Percentiles rank a stretch among this genome's conserved stretches.
These are phyloP conservation scores for Merluccius polli DNA, from an alignment of 2,797 vertebrate species.

Conservation along the genomic window DNA sequence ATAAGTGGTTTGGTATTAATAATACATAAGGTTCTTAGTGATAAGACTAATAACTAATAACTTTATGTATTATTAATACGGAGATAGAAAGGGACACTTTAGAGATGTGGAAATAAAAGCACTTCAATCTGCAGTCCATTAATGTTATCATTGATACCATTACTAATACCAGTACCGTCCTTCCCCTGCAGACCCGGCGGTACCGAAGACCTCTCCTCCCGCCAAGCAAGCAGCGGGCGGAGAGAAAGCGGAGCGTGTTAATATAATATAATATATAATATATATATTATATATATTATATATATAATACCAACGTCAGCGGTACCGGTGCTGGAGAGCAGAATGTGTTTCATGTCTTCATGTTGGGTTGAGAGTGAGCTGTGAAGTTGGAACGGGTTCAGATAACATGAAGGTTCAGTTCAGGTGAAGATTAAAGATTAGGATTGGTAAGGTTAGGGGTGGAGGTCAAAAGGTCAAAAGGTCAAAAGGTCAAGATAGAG, in stretches of 20 bases:
- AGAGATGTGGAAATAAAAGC: background rate
- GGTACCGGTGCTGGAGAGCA: too few species aligned
- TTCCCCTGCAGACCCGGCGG: conserved; percentile 37
- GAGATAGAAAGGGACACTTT: background rate
- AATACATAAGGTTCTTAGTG: background rate
- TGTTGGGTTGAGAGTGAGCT: background rate
- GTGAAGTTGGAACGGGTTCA: background rate
- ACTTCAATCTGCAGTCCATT: background rate
- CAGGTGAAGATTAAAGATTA: background rate
- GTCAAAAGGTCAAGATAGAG: background rate
- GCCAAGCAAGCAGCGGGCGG: conserved; percentile 19
- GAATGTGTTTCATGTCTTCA: background rate
- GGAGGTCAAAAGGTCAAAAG: too few species aligned
- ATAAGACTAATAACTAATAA: too few species aligned
- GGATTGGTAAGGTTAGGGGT: background rate
- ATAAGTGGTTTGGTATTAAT: background rate
- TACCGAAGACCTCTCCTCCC: conserved; percentile 10
- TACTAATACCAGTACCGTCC: background rate
- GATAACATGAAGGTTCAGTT: background rate
- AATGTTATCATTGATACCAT: background rate
- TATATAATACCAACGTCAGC: too few species aligned
- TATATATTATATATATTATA: too few species aligned
- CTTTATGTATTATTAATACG: background rate
- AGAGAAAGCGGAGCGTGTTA: background rate
- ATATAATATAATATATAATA: too few species aligned